A percentile compares a stretch with the other conserved stretches of the same genome.
phyloP scores from a whole-genome alignment of 2,888 invertebrate species.

The Campoplex nolae region DNA sequence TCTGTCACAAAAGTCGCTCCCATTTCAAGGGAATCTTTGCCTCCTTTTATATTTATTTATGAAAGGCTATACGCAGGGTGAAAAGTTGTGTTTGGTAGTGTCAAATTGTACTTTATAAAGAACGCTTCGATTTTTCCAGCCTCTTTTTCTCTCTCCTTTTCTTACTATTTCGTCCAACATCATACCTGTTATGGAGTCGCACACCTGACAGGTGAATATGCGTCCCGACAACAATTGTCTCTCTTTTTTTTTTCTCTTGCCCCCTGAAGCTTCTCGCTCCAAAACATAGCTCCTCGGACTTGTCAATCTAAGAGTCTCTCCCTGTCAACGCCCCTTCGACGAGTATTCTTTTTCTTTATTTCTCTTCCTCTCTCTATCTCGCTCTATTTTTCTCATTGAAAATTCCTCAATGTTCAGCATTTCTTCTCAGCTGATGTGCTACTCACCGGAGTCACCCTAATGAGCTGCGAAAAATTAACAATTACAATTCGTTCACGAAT shows the following conservation, averaged over 20 bases:
- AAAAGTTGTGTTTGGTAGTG: conserved; percentile 53
- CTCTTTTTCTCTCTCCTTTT: conserved; percentile 19
- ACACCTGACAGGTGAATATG: conserved; percentile 68
- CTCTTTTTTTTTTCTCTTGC: conserved; percentile 32
- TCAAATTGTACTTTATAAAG: conserved; percentile 31
- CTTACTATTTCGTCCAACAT: conserved; percentile 28
- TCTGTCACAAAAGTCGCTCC: conserved; percentile 52
- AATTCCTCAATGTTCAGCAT: conserved; percentile 24
- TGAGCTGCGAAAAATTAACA: conserved; percentile 9
- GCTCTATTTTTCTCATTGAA: background rate
- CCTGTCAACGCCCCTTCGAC: conserved; percentile 64
- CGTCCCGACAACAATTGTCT: conserved; percentile 57
- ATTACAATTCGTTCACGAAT: conserved; percentile 11
- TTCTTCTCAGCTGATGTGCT: conserved; percentile 26
- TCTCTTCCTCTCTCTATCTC: background rate
- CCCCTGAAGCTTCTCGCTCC: background rate
- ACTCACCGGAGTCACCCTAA: conserved; percentile 16
- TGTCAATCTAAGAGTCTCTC: conserved; percentile 64
- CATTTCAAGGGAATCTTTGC: conserved; percentile 25
- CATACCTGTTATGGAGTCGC: conserved; percentile 67
- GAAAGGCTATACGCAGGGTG: background rate
- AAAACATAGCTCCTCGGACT: conserved; percentile 55
- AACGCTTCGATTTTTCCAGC: background rate
- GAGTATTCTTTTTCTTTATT: conserved; percentile 10
- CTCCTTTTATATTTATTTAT: conserved; percentile 8